A percentile compares a stretch with the other conserved stretches of the same genome.
Evolutionary conservation across 2,888 invertebrate species (phyloP).

Genomic region (Drosophila melanosoma): DNA sequence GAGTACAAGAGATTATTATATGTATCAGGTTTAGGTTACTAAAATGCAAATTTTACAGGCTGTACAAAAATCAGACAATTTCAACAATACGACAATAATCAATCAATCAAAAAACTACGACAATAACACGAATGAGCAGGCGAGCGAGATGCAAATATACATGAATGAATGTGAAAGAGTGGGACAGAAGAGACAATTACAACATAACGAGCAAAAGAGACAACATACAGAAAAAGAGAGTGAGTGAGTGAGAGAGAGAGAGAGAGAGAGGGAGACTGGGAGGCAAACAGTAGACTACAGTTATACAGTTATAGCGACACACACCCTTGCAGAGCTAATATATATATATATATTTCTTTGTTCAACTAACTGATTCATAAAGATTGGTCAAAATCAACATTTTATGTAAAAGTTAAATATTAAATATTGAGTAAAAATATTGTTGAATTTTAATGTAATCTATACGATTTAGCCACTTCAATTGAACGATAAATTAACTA

Average conservation of each 20-base stretch:
- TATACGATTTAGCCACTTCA: neutral
- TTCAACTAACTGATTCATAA: too few species aligned
- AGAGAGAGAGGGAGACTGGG: neutral
- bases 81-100: constrained; percentile 13
- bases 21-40: neutral
- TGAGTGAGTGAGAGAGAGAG: constrained; percentile 7
- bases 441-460: neutral
- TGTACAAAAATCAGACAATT: constrained; percentile 9
- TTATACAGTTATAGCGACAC: constrained; percentile 11
- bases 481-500: neutral
- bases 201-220: constrained; percentile 18
- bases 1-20: constrained; percentile 3
- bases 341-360: too few species aligned
- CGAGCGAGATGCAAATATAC: constrained; percentile 6
- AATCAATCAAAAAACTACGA: constrained; percentile 35
- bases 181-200: constrained; percentile 13
- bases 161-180: constrained; percentile 5
- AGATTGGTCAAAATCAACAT: neutral
- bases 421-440: too few species aligned
- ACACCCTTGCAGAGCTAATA: constrained; percentile 12
- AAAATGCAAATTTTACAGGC: constrained; percentile 1
- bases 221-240: constrained; percentile 10
- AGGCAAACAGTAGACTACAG: neutral
- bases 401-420: neutral
- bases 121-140: constrained; percentile 30